Base-by-base conservation (phyloP, 2,888 invertebrate species). In the Hetaerina titia region DNA sequence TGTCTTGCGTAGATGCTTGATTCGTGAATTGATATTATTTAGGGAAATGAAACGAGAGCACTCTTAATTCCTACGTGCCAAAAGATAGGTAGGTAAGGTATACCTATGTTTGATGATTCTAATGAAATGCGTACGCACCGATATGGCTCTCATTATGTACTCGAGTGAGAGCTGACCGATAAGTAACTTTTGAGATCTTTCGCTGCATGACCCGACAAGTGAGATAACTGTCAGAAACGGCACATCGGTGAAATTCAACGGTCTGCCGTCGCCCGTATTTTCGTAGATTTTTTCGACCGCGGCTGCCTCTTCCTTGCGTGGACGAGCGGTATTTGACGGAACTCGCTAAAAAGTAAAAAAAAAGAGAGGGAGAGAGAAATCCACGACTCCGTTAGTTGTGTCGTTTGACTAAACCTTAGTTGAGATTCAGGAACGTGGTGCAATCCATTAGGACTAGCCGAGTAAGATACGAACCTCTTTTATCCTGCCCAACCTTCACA, bases 221-320 rank as follows among this genome's bases (percentile, higher is more conserved):
- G 57, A 19, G 89, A 89, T 89, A 89, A 89, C 89, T 89, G 89
- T 89, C 89, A 58, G 89, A 89, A 89, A 89, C 89, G 89, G 89
- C 89, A 89, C 89, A 89, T 89, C 31, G 22, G 58, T 57, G 11
- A 89, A 89, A 89, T 89, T 89, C 89, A 89, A 89, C 89, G 89
- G 89, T 89, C 58, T 56, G 6, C 88, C 22, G 8, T 88, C 88
- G 15, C 57, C 15, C 89, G 89, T 11, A 31, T 89, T 89, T 89
- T 89, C 89, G 58, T n/a, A 58, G 89, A 89, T 58, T 56, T 56
- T 58, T 58, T 22, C n/a, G 22, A 22, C 1, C 8, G 57, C 89
- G 89, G 57, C 89, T 22, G n/a, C 57, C 22, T 19, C 89, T 89
- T 57, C 81, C 58, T 22, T 57, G 2, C 5, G 56, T 56, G 45